Conservation (phyloP, 2,888 invertebrate species). For the Cheilosia vulpina region DNA sequence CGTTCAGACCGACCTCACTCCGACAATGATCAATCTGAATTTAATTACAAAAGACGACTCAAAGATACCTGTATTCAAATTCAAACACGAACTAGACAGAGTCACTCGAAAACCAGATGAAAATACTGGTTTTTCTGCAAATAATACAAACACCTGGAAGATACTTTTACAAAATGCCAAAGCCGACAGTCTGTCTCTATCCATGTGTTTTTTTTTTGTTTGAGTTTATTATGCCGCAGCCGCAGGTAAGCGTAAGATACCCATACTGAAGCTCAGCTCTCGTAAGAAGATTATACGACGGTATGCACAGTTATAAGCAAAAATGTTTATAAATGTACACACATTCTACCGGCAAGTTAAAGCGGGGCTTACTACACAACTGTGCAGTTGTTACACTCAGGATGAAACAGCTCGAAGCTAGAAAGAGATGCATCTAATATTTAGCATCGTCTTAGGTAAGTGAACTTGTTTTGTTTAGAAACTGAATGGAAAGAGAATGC, state of each 20-base stretch:
- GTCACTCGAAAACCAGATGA: slow-evolving; percentile 30
- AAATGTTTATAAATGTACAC: slow-evolving; percentile 12
- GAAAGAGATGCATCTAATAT: slow-evolving; percentile 3
- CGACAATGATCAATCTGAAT: slow-evolving; percentile 54
- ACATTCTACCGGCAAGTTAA: slow-evolving; percentile 39
- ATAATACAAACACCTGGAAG: slow-evolving; percentile 35
- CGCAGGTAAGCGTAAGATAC: background rate
- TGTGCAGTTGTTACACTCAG: slow-evolving; percentile 1
- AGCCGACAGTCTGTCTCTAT: slow-evolving; percentile 44
- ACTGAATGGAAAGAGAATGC: slow-evolving; percentile 6
- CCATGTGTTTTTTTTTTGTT: slow-evolving; percentile 5
- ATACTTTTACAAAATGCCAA: background rate
- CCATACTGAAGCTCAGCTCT: background rate
- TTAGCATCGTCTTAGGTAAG: slow-evolving; percentile 11
- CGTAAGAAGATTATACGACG: background rate
- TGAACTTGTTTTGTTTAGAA: slow-evolving; percentile 67
- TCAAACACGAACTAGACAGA: background rate
- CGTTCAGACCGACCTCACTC: slow-evolving; percentile 42
- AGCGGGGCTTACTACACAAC: background rate
- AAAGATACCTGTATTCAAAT: slow-evolving; percentile 40
- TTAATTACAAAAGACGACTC: slow-evolving; percentile 41
- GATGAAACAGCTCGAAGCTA: background rate
- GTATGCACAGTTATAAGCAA: background rate
- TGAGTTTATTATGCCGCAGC: slow-evolving; percentile 18
- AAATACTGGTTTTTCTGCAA: slow-evolving; percentile 69